Evolutionary conservation across 2,888 invertebrate species (phyloP).

Genomic region (Hipparchia semele): DNA sequence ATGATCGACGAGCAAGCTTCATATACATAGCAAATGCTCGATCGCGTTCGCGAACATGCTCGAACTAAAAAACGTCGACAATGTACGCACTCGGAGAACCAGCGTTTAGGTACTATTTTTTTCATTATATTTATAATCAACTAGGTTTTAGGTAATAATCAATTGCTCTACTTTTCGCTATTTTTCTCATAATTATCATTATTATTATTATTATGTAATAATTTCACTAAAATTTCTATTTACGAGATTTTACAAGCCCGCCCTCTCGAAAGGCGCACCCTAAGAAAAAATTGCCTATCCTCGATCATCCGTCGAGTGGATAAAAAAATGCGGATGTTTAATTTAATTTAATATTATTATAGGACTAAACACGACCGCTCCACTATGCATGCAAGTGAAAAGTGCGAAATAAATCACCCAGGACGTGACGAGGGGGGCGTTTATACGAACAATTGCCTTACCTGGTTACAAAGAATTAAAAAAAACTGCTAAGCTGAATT

Average conservation of each 20-base stretch:
- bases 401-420: conserved; percentile 69
- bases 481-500: too few species aligned
- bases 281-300: conserved; percentile 56
- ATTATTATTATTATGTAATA: conserved; percentile 53
- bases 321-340: conserved; percentile 68
- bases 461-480: too few species aligned
- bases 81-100: neutral
- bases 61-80: neutral
- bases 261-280: conserved; percentile 29
- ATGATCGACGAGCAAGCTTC: neutral
- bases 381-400: conserved; percentile 73
- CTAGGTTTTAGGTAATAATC: conserved; percentile 71
- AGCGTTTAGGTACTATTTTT: conserved; percentile 63
- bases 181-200: conserved; percentile 41
- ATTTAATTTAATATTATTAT: neutral
- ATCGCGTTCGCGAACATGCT: neutral
- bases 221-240: conserved; percentile 74
- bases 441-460: conserved; percentile 11
- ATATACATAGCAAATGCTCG: neutral
- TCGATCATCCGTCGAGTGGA: conserved; percentile 62
- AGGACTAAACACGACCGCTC: conserved; percentile 41
- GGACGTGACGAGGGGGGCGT: conserved; percentile 42
- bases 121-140: conserved; percentile 65
- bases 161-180: conserved; percentile 79
- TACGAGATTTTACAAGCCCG: conserved; percentile 62